A percentile compares a stretch with the other conserved stretches of the same genome.
Evolutionary conservation across 1,140 invertebrate species (phyloP).

Genomic region (Macrostomum lignano): DNA sequence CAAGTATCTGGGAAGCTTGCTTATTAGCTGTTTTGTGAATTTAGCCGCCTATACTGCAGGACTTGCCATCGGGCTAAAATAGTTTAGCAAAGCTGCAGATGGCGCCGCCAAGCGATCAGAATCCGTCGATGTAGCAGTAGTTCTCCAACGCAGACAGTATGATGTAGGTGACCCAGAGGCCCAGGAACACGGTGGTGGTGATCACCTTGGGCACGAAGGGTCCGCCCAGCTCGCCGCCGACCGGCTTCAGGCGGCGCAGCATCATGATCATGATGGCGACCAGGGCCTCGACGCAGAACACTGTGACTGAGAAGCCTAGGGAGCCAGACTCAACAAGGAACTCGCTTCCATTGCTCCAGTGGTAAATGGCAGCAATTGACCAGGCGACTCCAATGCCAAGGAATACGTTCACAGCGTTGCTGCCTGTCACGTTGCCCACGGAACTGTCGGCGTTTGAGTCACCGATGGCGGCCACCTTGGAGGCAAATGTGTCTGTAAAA

Average conservation of each 20-base stretch:
- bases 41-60: no score
- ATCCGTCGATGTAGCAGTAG: conserved; percentile 55
- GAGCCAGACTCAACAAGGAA: conserved; percentile 32
- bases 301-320: conserved; percentile 33
- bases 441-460: conserved; percentile 94
- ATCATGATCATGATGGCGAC: conserved; percentile 38
- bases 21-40: no score
- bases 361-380: conserved; percentile 28
- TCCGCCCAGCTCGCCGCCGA: conserved; percentile 63
- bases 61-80: no score
- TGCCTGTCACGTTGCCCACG: conserved; percentile 88
- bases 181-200: conserved; percentile 48
- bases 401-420: conserved; percentile 85
- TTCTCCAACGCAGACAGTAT: conserved; percentile 65
- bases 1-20: no score
- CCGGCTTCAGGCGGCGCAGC: conserved; percentile 40
- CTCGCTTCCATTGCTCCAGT: conserved; percentile 19
- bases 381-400: conserved; percentile 33
- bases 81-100: no score
- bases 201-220: conserved; percentile 39
- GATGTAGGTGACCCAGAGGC: conserved; percentile 66
- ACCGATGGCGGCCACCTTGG: conserved; percentile 81
- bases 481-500: conserved; percentile 72
- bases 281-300: conserved; percentile 32
- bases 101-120: no score